These are phyloP conservation scores for Apodemus sylvaticus DNA, from an alignment of 2,113 vertebrate genomes.

Conservation along the genomic window DNA sequence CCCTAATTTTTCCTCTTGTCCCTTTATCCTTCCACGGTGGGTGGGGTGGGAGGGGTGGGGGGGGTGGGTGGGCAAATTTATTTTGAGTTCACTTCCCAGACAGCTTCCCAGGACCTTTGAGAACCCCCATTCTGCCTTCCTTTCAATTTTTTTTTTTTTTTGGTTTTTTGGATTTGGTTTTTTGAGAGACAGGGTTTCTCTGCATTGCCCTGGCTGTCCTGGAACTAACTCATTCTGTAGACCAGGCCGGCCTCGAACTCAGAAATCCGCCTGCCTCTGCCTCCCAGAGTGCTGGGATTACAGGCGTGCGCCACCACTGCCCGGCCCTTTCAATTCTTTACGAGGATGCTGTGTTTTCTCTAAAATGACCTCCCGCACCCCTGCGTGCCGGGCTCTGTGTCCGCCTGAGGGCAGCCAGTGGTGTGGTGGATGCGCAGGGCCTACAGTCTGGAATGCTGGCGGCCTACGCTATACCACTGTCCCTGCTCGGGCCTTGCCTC, in stretches of 20 bases:
- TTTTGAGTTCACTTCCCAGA: too few species aligned
- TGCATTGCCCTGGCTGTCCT: too few species aligned
- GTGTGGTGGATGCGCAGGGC: background rate
- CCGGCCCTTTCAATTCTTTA: background rate
- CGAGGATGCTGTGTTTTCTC: background rate
- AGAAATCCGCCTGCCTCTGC: too few species aligned
- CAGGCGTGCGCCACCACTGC: too few species aligned
- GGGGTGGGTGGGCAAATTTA: too few species aligned
- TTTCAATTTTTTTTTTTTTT: background rate
- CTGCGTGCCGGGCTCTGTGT: too few species aligned
- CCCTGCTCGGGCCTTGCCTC: rapidly evolving
- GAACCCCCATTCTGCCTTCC: background rate
- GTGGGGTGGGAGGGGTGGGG: too few species aligned
- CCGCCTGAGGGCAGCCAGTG: background rate
- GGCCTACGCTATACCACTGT: background rate
- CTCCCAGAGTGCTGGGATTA: too few species aligned
- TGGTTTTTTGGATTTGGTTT: too few species aligned
- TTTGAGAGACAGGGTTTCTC: too few species aligned
- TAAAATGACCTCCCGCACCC: background rate
- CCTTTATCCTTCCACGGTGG: background rate
- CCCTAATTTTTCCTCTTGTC: background rate
- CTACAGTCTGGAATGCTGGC: background rate
- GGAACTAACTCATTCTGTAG: too few species aligned
- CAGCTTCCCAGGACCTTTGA: background rate
- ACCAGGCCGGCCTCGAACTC: too few species aligned